Conservation (phyloP, 1,140 invertebrate species). For the Ladona fulva region DNA sequence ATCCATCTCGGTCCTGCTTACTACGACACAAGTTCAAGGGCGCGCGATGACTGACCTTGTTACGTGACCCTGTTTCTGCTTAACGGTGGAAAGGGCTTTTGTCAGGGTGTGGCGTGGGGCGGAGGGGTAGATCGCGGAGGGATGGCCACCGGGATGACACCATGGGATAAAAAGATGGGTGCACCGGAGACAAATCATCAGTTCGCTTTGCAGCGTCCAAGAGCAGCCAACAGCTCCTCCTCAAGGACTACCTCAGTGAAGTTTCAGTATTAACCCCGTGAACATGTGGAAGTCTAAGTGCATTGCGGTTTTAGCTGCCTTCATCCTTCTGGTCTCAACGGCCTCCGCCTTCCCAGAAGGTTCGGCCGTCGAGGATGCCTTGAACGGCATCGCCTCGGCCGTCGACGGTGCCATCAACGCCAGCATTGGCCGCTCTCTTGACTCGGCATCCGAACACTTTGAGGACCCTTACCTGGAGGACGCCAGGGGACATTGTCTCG, state of each 20-base stretch:
- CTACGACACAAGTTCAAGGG: background rate
- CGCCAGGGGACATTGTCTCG: background rate
- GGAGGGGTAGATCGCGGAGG: background rate
- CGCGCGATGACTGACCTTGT: background rate
- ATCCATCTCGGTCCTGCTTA: too few species aligned
- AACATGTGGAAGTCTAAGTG: background rate
- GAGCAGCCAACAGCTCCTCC: too few species aligned
- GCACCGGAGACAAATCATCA: too few species aligned
- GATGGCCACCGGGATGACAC: background rate
- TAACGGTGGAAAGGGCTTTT: background rate
- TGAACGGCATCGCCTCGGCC: background rate
- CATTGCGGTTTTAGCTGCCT: background rate
- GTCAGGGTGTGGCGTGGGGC: background rate
- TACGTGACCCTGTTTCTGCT: background rate
- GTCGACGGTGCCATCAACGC: background rate
- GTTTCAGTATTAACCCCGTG: background rate
- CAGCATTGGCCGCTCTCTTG: conserved; percentile 8
- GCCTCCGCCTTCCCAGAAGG: background rate
- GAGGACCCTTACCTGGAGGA: conserved; percentile 4
- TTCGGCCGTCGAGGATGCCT: background rate
- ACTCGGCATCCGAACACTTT: background rate
- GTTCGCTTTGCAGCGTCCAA: too few species aligned
- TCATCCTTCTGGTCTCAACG: background rate
- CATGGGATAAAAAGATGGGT: too few species aligned
- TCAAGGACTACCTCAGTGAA: too few species aligned